Evolutionary conservation across 2,888 invertebrate species (phyloP).

Genomic region (Drosophila setosimentum): DNA sequence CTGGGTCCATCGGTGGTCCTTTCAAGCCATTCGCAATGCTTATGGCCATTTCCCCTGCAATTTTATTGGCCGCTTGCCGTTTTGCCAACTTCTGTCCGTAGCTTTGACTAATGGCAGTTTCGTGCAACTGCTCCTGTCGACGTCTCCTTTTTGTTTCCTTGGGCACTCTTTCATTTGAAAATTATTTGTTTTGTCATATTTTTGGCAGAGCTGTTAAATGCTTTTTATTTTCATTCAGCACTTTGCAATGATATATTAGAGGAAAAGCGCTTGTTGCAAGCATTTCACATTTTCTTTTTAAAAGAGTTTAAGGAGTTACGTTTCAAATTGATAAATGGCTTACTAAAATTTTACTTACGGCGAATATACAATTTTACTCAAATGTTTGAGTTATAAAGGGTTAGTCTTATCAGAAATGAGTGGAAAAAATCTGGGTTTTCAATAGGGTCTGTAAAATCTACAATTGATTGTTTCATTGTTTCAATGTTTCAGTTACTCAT

Average conservation of each 20-base stretch:
- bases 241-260: constrained; percentile 18
- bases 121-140: constrained; percentile 11
- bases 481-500: background rate
- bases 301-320: background rate
- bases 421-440: background rate
- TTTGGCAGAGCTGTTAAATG: constrained; percentile 30
- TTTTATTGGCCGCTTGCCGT: constrained; percentile 69
- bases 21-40: constrained; percentile 50
- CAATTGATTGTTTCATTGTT: too few relatives aligned
- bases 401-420: background rate
- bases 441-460: background rate
- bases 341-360: background rate
- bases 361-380: background rate
- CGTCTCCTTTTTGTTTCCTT: constrained; percentile 2
- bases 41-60: constrained; percentile 63
- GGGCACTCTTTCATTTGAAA: constrained; percentile 6
- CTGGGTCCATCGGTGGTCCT: constrained; percentile 35
- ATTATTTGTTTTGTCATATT: constrained; percentile 44
- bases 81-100: constrained; percentile 34
- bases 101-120: constrained; percentile 62
- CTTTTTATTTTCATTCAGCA: background rate
- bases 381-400: background rate
- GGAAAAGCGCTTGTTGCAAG: background rate
- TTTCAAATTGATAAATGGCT: background rate
- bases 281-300: background rate